These are phyloP conservation scores for Smutsia gigantea DNA, from an alignment of 2,797 vertebrate species.

Conservation along the genomic window DNA sequence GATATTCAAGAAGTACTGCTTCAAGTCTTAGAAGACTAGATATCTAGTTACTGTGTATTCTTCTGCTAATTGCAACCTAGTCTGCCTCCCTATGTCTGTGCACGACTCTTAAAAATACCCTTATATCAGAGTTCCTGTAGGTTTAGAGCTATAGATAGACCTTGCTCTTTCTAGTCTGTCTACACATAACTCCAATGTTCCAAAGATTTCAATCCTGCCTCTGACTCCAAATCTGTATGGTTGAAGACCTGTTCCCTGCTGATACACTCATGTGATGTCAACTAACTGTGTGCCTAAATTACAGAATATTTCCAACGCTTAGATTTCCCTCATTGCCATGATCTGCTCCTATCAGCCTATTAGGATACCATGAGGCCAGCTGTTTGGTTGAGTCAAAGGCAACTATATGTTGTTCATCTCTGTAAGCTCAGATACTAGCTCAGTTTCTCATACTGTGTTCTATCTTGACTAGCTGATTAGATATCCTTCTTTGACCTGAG, in stretches of 20 bases:
- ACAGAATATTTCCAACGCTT: not conserved
- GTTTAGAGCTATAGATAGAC: not conserved
- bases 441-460: not conserved
- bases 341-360: not conserved
- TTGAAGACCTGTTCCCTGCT: not conserved
- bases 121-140: not conserved
- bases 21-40: not conserved
- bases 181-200: not conserved
- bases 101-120: not conserved
- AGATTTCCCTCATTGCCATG: not conserved
- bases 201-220: not conserved
- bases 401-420: slow-evolving; percentile 4
- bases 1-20: slow-evolving; percentile 17
- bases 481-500: not conserved
- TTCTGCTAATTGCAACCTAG: not conserved
- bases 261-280: not conserved
- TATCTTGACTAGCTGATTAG: not conserved
- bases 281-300: not conserved
- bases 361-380: slow-evolving; percentile 12
- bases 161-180: not conserved
- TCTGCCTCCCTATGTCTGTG: not conserved
- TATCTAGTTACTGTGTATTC: not conserved
- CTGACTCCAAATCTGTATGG: not conserved
- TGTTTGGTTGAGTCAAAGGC: not conserved
- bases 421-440: not conserved